Base-by-base conservation (phyloP, 2,888 invertebrate genomes). In the Aphrophora alni region DNA sequence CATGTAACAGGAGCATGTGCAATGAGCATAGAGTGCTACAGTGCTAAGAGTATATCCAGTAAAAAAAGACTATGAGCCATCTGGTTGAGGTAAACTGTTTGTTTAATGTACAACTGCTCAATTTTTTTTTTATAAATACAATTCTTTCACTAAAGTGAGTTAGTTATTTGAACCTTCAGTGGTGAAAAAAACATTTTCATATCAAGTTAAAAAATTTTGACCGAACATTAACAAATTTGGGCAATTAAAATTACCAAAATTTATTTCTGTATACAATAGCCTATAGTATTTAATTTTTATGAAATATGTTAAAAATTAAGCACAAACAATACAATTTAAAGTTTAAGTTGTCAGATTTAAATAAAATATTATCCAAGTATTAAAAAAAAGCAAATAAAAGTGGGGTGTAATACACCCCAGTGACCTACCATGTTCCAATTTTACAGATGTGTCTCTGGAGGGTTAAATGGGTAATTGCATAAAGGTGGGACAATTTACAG, bases 21-120 rank as follows among this genome's bases (percentile, higher is more conserved):
- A 28, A 73, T 73, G 73, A 73, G 28, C 73, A 28, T 28, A 26
- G 73, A 73, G 73, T 26, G 27, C 33, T 28, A 27, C 27, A 28
- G 10, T 26, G 26, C 26, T 26, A 73, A 12, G 3, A 73, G 33
- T 28, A 28, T 28, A 73, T 10, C 21, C 27, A 28, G 27, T 28
- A n/a, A 73, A 73, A 17, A 73, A 73, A 14, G 44, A 44, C 44
- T n/a, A n/a, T n/a, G n/a, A n/a, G n/a, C n/a, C n/a, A n/a, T n/a
- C 44, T 44, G 14, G 44, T 14, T 44, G 14, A 44, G 44, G 14
- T 12, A 44, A 44, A 44, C 44, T 44, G 10, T 44, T 10, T 44
- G 12, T 44, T 44, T 44, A 12, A 44, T 44, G 44, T 44, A 44
- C 44, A 44, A 12, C 44, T 44, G 44, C 14, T 44, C 44, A 12